Conservation (phyloP, 2,888 invertebrate species). For the Ormyrus rosae region DNA sequence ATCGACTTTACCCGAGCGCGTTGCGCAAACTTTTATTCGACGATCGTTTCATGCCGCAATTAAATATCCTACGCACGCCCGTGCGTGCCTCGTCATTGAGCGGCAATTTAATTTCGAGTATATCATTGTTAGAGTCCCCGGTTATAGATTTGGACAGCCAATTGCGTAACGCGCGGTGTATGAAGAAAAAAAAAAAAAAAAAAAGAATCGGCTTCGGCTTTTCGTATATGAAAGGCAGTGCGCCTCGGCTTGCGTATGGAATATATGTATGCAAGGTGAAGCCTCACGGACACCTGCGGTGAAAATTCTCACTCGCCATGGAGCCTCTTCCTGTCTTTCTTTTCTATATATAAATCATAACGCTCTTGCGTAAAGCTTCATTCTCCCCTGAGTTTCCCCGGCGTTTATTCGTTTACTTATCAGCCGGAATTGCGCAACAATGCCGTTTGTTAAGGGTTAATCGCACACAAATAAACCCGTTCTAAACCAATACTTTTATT, state of each 20-base stretch:
- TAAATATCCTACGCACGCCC: too few species aligned
- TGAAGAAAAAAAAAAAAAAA: neutral
- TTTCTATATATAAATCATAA: slow-evolving; percentile 22
- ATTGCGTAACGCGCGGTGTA: neutral
- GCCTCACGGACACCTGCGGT: slow-evolving; percentile 29
- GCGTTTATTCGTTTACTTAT: too few species aligned
- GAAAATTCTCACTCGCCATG: slow-evolving; percentile 30
- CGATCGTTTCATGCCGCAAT: too few species aligned
- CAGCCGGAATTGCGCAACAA: too few species aligned
- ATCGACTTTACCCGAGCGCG: too few species aligned
- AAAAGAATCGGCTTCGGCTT: neutral
- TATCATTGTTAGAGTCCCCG: too few species aligned
- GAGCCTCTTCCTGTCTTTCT: slow-evolving; percentile 21
- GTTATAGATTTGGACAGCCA: too few species aligned
- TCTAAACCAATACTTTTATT: neutral
- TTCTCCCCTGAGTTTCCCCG: too few species aligned
- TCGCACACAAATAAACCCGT: neutral
- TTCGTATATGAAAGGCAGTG: neutral
- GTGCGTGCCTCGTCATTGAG: too few species aligned
- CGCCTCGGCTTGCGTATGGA: neutral
- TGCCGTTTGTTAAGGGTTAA: too few species aligned
- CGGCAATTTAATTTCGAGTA: too few species aligned
- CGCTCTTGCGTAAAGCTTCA: slow-evolving; percentile 6
- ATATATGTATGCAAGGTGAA: slow-evolving; percentile 29
- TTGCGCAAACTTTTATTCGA: too few species aligned